Evolutionary conservation across 53 echinoderm and acorn worm species (phyloP).

Genomic region (Arbacia lixula): DNA sequence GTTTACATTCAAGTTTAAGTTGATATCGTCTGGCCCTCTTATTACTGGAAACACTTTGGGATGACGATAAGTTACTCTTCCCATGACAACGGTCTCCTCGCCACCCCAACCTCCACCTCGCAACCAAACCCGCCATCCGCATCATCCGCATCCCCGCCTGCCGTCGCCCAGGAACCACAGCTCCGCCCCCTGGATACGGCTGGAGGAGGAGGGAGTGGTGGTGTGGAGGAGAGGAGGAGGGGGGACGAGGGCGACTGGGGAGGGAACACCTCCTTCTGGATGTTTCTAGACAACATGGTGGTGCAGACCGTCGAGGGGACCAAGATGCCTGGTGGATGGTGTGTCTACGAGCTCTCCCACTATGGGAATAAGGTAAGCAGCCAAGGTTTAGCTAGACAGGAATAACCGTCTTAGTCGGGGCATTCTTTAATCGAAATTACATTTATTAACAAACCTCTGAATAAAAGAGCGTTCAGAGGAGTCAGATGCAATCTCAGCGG

Average conservation of each 20-base stretch:
- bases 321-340: conserved; percentile 75
- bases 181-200: not conserved
- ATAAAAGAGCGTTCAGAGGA: too few relatives aligned
- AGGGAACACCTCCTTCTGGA: too few relatives aligned
- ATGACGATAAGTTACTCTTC: too few relatives aligned
- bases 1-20: too few relatives aligned
- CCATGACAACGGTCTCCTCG: too few relatives aligned
- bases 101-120: conserved; percentile 17
- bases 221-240: too few relatives aligned
- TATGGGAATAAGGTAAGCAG: conserved; percentile 79
- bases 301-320: conserved; percentile 55
- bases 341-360: conserved; percentile 86
- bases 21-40: too few relatives aligned
- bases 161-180: not conserved
- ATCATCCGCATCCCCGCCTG: not conserved
- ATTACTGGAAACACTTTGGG: not conserved
- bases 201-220: not conserved
- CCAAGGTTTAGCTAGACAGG: not conserved
- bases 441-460: too few relatives aligned
- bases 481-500: too few relatives aligned
- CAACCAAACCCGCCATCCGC: not conserved
- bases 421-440: too few relatives aligned
- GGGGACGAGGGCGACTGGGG: too few relatives aligned
- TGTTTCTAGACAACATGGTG: conserved; percentile 48
- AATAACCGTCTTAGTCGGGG: too few relatives aligned